Evolutionary conservation across 2,888 invertebrate genomes (phyloP).

Genomic region (Drosophila histrio): DNA sequence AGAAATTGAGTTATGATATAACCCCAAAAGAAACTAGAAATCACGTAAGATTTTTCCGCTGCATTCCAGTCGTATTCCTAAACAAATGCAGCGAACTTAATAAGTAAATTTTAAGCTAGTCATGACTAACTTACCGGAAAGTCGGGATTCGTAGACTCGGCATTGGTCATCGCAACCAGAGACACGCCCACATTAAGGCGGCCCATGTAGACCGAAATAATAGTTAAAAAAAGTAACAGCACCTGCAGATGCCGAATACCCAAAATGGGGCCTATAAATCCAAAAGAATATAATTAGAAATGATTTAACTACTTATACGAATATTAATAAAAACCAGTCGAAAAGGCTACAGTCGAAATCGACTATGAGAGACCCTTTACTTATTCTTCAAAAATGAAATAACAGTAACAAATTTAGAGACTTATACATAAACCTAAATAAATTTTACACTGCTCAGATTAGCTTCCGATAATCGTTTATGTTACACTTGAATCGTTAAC

Average conservation of each 20-base stretch:
- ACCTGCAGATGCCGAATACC: slow-evolving; percentile 88
- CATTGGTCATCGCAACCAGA: slow-evolving; percentile 90
- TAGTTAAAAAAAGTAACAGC: slow-evolving; percentile 86
- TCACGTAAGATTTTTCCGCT: slow-evolving; percentile 85
- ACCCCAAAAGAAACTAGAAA: slow-evolving; percentile 91
- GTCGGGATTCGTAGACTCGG: slow-evolving; percentile 84
- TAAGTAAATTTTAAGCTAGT: too few relatives aligned
- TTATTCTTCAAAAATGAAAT: too few relatives aligned
- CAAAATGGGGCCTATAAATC: slow-evolving; percentile 83
- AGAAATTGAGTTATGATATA: slow-evolving; percentile 87
- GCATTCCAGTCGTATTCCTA: slow-evolving; percentile 84
- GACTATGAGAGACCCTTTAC: too few relatives aligned
- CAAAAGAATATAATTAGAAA: slow-evolving; percentile 28
- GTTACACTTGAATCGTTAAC: too few relatives aligned
- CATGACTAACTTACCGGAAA: slow-evolving; percentile 83
- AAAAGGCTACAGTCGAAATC: too few relatives aligned
- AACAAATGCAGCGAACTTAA: accelerated
- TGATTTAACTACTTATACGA: too few relatives aligned
- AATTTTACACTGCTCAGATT: too few relatives aligned
- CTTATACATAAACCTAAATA: too few relatives aligned
- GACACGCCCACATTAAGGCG: slow-evolving; percentile 89
- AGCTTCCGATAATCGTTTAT: too few relatives aligned
- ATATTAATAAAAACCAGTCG: too few relatives aligned
- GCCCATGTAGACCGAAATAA: slow-evolving; percentile 87
- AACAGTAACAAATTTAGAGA: too few relatives aligned